Percentiles rank a stretch among this genome's conserved stretches.
Conservation (phyloP, 2,113 vertebrate species). For the Semicossyphus pulcher region DNA sequence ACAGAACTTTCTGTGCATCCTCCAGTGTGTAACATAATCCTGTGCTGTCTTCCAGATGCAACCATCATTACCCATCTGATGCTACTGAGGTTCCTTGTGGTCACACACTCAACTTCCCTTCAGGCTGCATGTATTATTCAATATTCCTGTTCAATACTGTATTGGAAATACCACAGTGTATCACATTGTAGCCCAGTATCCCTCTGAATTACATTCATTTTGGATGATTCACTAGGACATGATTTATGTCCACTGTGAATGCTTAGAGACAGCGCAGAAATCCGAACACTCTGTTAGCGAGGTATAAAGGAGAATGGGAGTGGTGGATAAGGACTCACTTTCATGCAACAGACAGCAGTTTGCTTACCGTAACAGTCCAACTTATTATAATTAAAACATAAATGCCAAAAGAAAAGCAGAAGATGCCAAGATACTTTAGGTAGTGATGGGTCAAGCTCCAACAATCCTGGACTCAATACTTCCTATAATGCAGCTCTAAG, state of each 20-base stretch:
- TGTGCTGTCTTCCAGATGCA: constrained; percentile 32
- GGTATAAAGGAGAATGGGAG: background rate
- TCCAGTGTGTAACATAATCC: constrained; percentile 53
- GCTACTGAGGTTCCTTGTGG: constrained; percentile 19
- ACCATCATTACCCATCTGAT: constrained; percentile 38
- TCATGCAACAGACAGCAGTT: too few species aligned
- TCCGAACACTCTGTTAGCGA: background rate
- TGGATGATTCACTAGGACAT: constrained; percentile 18
- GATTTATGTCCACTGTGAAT: constrained; percentile 21
- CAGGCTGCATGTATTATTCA: constrained; percentile 50
- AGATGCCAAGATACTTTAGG: too few species aligned
- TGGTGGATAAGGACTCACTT: background rate
- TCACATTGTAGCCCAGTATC: constrained; percentile 4
- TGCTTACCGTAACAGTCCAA: background rate
- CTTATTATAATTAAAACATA: too few species aligned
- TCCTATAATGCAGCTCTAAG: too few species aligned
- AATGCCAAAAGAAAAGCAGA: too few species aligned
- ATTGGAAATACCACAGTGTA: constrained; percentile 4
- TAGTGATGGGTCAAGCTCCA: too few species aligned
- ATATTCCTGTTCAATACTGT: constrained; percentile 32
- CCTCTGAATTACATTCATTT: constrained; percentile 3
- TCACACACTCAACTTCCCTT: constrained; percentile 32
- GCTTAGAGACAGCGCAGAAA: background rate
- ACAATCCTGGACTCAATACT: too few species aligned
- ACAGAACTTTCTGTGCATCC: constrained; percentile 32